Evolutionary conservation across 2,797 vertebrate genomes (phyloP).

Genomic region (Pristis pectinata): DNA sequence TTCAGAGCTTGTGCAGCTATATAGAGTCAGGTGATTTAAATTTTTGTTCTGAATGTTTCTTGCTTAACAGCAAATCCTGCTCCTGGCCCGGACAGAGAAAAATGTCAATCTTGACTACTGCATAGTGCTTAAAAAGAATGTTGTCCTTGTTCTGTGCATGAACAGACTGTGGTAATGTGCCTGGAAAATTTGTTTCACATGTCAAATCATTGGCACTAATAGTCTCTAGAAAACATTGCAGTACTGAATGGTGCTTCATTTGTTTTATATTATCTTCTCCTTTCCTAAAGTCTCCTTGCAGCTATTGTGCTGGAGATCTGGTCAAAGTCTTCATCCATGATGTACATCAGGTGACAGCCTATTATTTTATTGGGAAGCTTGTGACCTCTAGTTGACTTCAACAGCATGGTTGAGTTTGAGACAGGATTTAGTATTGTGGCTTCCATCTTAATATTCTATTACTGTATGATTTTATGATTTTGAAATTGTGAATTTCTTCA

Average conservation of each 20-base stretch:
- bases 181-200: slow-evolving; percentile 21
- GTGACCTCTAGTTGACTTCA: not conserved
- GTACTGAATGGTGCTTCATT: not conserved
- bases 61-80: slow-evolving; percentile 8
- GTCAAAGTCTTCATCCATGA: not conserved
- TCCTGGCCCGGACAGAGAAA: slow-evolving; percentile 30
- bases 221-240: slow-evolving; percentile 11
- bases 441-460: not conserved
- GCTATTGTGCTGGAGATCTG: not conserved
- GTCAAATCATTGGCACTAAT: slow-evolving; percentile 30
- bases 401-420: not conserved
- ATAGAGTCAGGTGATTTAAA: slow-evolving; percentile 34
- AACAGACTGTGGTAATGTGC: not conserved
- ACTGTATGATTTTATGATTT: not conserved
- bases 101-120: slow-evolving; percentile 30
- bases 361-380: not conserved
- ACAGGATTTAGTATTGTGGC: not conserved
- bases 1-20: slow-evolving; percentile 22
- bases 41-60: slow-evolving; percentile 27
- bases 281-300: not conserved
- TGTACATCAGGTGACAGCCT: not conserved
- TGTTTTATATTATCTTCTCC: not conserved
- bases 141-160: slow-evolving; percentile 27
- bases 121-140: slow-evolving; percentile 29
- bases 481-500: not conserved